Percentiles rank a stretch among this genome's conserved stretches.
Evolutionary conservation across 2,888 invertebrate species (phyloP).

Genomic region (Gastrophysa polygoni): DNA sequence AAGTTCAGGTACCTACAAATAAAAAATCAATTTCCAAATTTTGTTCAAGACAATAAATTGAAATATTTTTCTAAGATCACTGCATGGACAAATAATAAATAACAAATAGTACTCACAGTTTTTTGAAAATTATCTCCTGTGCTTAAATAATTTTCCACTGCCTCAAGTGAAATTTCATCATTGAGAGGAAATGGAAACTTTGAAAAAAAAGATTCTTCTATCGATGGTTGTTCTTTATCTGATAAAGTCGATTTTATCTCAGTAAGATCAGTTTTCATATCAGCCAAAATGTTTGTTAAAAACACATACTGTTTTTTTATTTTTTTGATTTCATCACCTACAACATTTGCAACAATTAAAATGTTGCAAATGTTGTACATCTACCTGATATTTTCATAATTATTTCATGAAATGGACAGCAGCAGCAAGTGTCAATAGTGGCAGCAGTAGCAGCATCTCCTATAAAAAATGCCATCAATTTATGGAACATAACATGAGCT

Average conservation of each 20-base stretch:
- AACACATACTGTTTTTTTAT: conserved; percentile 7
- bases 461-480: background rate
- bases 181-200: conserved; percentile 1
- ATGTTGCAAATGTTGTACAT: background rate
- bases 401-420: background rate
- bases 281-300: background rate
- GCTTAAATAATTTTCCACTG: conserved; percentile 1
- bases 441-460: background rate
- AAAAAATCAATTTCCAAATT: background rate
- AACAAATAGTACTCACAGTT: conserved; percentile 2
- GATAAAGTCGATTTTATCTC: background rate
- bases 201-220: background rate
- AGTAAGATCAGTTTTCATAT: background rate
- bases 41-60: background rate
- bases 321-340: conserved; percentile 1
- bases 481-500: background rate
- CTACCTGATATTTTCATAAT: background rate
- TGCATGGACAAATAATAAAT: background rate
- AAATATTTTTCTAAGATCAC: background rate
- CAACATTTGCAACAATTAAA: background rate
- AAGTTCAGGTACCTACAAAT: conserved; percentile 1
- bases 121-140: conserved; percentile 4
- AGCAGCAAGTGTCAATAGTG: background rate
- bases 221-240: background rate
- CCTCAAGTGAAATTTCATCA: conserved; percentile 1